Evolutionary conservation across 2,797 vertebrate species (phyloP), one percentile per base, ranked within the genome.

Genomic region (Peromyscus nudipes): DNA sequence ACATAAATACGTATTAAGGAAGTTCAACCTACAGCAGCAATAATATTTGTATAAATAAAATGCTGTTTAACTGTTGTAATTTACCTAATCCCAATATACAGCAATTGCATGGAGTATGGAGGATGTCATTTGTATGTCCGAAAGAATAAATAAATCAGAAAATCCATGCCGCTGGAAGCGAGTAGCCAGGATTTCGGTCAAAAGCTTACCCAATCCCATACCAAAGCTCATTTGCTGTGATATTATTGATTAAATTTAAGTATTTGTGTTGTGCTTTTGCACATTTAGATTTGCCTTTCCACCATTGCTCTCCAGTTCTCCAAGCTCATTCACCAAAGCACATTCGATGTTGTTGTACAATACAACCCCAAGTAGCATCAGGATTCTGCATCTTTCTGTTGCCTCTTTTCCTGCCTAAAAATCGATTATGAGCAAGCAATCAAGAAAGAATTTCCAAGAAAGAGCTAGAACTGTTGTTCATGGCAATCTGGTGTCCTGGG

Each of bases 11-110:
- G 23, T 81, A 87, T 88, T 92, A 95, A 86, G 92, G 31, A 25
- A 92, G 52, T 31, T 88, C 81, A 90, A 64, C 5, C 52, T 52
- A 87, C 46, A 87, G 29, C 43, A 55, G 69, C 37, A 4, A 55
- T 88, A 92, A 67, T 27, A 84, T 87, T 86, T 95, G 7, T 94
- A 73, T 46, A 46, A 46, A 89, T 84, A 94, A 97, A 96, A 75
- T 93, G 62, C 84, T 87, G 83, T 87, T 83, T 95, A 34, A 76
- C 11, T 37, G 57, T 92, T 94, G 17, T 75, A 94, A 93, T 93
- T 84, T 79, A 94, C 73, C 87, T 91, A 88, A 92, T 85, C 31
- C 9, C 79, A n/a, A 81, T 40, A 60, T 55, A 73, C 6, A 80
- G 55, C 7, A 62, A 89, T 12, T 17, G 75, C 37, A 21, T 81